Evolutionary conservation across 2,113 vertebrate species (phyloP), one percentile per base, ranked within the genome.

Genomic region (Osmerus eperlanus): DNA sequence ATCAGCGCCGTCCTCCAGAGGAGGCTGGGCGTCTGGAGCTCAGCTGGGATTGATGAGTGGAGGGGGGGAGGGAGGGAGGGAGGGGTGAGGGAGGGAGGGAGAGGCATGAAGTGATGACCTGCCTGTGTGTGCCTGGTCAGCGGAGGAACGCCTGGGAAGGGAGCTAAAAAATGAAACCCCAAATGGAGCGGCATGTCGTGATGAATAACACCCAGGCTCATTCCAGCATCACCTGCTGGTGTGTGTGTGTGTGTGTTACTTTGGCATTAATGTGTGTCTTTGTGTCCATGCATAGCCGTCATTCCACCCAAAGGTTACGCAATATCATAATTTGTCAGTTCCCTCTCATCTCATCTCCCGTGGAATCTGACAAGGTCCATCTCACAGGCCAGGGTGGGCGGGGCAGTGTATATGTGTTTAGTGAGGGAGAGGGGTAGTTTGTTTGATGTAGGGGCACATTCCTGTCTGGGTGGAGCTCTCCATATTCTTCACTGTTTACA

Each of bases 401-500:
- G 60, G 73, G 69, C n/a, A 21, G 74, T 64, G 61, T 60, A 55
- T 68, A 80, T 68, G 28, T 61, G 25, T 25, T 54, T 61, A 74
- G 51, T 47, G 65, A 32, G 23, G 47, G 32, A 68, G 77, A 54
- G 32, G 71, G 53, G 59, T 68, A 59, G 62, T 73, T 70, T 56
- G 63, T 28, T n/a, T 65, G 75, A 78, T 81, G 73, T 68, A 71
- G 47, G 47, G 73, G 76, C 73, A 62, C 65, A 76, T 82, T 82
- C 67, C 62, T 74, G 67, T 23, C 72, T 60, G 58, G 15, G 67
- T 64, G 53, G 74, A 55, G 47, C 74, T 77, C 69, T 67, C 18
- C 29, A 19, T 70, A 72, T 77, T 70, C 19, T 5, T 79, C 73
- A 51, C n/a, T 87, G 80, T 87, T 88, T 87, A 86, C 74, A 79